Conservation (phyloP, 2,888 invertebrate genomes). For the Drosophila pseudotalamancana region DNA sequence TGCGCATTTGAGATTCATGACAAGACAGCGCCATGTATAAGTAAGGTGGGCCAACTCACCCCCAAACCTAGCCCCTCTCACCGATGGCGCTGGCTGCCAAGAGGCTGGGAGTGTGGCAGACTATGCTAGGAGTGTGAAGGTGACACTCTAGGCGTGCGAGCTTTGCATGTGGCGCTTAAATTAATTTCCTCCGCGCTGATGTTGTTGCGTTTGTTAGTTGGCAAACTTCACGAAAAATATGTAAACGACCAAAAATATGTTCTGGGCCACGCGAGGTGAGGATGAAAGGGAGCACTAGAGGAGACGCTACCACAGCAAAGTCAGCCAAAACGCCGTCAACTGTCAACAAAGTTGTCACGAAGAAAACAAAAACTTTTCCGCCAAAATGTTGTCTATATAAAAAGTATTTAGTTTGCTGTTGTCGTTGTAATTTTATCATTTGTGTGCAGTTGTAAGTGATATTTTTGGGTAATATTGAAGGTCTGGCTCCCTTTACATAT, state of each 20-base stretch:
- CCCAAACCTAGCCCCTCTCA: background rate
- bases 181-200: constrained; percentile 59
- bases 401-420: constrained; percentile 20
- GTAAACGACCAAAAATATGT: constrained; percentile 35
- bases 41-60: constrained; percentile 11
- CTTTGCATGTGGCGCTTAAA: constrained; percentile 72
- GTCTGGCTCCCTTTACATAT: background rate
- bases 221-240: constrained; percentile 53
- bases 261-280: background rate
- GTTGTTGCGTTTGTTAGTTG: constrained; percentile 35
- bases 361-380: constrained; percentile 30
- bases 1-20: constrained; percentile 39
- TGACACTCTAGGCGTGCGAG: constrained; percentile 51
- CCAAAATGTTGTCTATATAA: constrained; percentile 29
- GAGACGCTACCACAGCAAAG: constrained; percentile 18
- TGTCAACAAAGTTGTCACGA: constrained; percentile 44
- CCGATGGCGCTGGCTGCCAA: background rate
- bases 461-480: constrained; percentile 13
- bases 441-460: constrained; percentile 15
- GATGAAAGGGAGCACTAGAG: background rate
- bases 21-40: constrained; percentile 37
- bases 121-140: constrained; percentile 29
- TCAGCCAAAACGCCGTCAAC: constrained; percentile 32
- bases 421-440: constrained; percentile 6
- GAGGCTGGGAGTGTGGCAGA: background rate